A percentile compares a stretch with the other conserved stretches of the same genome.
These are phyloP conservation scores for Pristionchus fissidentatus DNA, from an alignment of 2,888 invertebrate genomes.

Conservation along the genomic window DNA sequence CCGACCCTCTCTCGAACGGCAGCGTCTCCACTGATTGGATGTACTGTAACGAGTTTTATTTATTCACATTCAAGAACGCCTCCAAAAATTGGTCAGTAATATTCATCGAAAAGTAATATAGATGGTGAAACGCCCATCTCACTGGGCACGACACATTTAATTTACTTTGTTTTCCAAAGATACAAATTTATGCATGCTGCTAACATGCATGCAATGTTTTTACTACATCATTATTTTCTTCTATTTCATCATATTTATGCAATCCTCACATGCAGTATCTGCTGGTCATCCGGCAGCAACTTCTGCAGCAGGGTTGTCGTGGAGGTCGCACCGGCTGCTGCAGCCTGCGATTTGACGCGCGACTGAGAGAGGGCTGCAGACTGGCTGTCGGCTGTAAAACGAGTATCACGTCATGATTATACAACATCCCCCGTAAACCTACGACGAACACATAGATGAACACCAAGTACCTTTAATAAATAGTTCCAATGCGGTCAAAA, in stretches of 20 bases:
- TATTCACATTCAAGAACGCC: neutral
- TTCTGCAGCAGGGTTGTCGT: neutral
- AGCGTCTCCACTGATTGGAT: neutral
- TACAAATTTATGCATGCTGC: neutral
- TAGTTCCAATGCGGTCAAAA: too few species aligned
- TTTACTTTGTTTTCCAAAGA: too few species aligned
- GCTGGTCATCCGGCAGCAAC: neutral
- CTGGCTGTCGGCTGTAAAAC: neutral
- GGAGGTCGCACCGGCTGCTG: neutral
- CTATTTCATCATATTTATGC: neutral
- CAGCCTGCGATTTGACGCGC: neutral
- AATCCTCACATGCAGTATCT: conserved; percentile 1
- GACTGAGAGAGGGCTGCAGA: neutral
- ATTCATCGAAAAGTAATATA: too few species aligned
- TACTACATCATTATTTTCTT: too few species aligned
- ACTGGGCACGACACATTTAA: too few species aligned
- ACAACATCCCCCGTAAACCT: too few species aligned
- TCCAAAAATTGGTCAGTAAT: neutral
- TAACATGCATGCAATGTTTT: neutral
- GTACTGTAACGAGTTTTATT: neutral
- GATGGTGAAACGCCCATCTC: neutral
- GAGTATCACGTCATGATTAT: too few species aligned
- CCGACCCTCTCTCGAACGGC: neutral
- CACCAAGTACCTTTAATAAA: too few species aligned
- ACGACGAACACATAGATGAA: too few species aligned